Conservation (phyloP, 2,888 invertebrate genomes). For the Rotaria sp. region DNA sequence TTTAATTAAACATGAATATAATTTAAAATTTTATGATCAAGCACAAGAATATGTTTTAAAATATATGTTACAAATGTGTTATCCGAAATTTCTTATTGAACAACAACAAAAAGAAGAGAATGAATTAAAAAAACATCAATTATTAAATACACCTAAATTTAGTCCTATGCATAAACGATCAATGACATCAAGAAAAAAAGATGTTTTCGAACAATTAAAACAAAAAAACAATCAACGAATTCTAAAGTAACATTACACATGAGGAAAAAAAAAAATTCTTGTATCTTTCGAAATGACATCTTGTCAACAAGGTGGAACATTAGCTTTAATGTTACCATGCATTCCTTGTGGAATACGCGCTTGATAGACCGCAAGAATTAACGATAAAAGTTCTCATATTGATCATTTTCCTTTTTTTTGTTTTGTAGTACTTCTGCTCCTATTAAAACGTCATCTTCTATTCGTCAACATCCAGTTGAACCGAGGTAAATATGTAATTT, state of each 20-base stretch:
- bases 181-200: not conserved
- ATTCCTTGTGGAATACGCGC: too few relatives aligned
- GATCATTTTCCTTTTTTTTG: not conserved
- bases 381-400: not conserved
- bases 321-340: too few relatives aligned
- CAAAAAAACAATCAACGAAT: not conserved
- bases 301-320: too few relatives aligned
- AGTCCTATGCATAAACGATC: not conserved
- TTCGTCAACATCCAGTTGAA: not conserved
- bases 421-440: not conserved
- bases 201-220: not conserved
- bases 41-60: slow-evolving; percentile 14
- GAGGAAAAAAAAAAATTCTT: too few relatives aligned
- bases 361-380: too few relatives aligned
- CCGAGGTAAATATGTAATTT: not conserved
- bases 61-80: slow-evolving; percentile 20
- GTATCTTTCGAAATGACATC: too few relatives aligned
- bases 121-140: not conserved
- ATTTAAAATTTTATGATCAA: not conserved
- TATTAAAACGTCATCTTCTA: not conserved
- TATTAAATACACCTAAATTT: not conserved
- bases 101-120: not conserved
- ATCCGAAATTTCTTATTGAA: not conserved
- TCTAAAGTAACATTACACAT: not conserved
- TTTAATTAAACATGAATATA: not conserved